These are phyloP conservation scores for Potamilus streckersoni DNA, from an alignment of 1,140 invertebrate species.

Conservation along the genomic window DNA sequence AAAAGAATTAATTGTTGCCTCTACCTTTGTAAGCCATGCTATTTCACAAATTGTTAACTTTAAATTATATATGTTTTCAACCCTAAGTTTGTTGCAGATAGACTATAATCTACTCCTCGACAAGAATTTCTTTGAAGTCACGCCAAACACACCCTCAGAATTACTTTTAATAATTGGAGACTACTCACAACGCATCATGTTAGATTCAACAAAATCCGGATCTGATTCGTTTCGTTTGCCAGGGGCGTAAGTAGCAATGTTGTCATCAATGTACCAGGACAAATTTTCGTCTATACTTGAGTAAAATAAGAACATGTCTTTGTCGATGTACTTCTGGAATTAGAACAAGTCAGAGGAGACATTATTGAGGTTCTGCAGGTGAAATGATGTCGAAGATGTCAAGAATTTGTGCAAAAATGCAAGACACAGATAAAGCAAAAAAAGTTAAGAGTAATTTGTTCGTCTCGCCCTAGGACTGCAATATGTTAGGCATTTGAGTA, in stretches of 20 bases:
- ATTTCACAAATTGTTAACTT: too few relatives aligned
- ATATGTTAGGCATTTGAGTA: background rate
- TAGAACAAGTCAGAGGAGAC: background rate
- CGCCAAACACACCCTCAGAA: too few relatives aligned
- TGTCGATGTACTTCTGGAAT: conserved; percentile 36
- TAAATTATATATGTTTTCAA: too few relatives aligned
- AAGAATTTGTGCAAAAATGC: background rate
- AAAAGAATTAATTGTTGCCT: too few relatives aligned
- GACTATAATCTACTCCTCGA: too few relatives aligned
- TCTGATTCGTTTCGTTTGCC: conserved; percentile 7
- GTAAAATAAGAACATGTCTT: conserved; percentile 49
- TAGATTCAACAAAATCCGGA: conserved; percentile 27
- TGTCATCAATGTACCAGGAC: conserved; percentile 52
- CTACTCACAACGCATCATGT: conserved; percentile 28
- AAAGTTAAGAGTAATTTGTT: background rate
- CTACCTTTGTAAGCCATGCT: too few relatives aligned
- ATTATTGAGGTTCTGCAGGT: background rate
- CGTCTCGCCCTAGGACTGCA: background rate
- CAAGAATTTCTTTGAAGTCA: too few relatives aligned
- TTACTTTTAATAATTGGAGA: too few relatives aligned
- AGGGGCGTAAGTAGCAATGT: conserved; percentile 29
- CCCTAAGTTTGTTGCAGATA: too few relatives aligned
- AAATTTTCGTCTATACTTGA: conserved; percentile 45
- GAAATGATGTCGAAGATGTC: background rate
- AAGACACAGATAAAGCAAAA: background rate